phyloP scores from a whole-genome alignment of 1,140 invertebrate species.

The Aphelinus atriplicis region DNA sequence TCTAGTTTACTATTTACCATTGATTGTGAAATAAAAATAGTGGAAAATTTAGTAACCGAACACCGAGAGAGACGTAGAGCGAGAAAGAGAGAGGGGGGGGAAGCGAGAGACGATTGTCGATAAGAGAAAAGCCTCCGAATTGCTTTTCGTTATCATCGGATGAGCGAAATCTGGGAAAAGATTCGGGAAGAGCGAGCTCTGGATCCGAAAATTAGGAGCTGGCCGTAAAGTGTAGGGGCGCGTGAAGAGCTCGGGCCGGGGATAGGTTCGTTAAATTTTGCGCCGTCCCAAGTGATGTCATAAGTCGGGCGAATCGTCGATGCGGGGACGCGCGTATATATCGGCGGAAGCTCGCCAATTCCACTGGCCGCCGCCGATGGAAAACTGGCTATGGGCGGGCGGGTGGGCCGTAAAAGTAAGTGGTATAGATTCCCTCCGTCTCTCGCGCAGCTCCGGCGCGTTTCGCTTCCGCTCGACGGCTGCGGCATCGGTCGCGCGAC shows the following conservation, averaged over 20 bases:
- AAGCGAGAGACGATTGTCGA: too few relatives aligned
- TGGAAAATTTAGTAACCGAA: too few relatives aligned
- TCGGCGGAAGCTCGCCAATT: not conserved
- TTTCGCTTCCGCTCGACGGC: not conserved
- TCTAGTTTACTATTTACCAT: too few relatives aligned
- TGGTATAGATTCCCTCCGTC: constrained; percentile 54
- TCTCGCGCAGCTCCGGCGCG: constrained; percentile 4
- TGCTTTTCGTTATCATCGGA: not conserved
- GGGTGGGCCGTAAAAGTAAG: constrained; percentile 59
- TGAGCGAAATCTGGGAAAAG: not conserved
- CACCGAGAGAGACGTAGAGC: too few relatives aligned
- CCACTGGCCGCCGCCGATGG: constrained; percentile 28
- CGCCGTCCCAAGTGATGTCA: not conserved
- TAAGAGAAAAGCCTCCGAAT: too few relatives aligned
- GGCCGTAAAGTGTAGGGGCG: constrained; percentile 3
- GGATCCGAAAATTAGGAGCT: too few relatives aligned
- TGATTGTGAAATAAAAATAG: too few relatives aligned
- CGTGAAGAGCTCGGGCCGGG: too few relatives aligned
- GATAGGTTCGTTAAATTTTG: constrained; percentile 18
- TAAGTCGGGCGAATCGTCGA: constrained; percentile 38
- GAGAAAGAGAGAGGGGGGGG: too few relatives aligned
- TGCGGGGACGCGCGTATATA: constrained; percentile 28
- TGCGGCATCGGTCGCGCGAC: not conserved
- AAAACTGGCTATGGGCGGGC: constrained; percentile 42
- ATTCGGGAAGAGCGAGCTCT: too few relatives aligned